Conservation (phyloP, 2,888 invertebrate species). For the Chrysopilus asiliformis region DNA sequence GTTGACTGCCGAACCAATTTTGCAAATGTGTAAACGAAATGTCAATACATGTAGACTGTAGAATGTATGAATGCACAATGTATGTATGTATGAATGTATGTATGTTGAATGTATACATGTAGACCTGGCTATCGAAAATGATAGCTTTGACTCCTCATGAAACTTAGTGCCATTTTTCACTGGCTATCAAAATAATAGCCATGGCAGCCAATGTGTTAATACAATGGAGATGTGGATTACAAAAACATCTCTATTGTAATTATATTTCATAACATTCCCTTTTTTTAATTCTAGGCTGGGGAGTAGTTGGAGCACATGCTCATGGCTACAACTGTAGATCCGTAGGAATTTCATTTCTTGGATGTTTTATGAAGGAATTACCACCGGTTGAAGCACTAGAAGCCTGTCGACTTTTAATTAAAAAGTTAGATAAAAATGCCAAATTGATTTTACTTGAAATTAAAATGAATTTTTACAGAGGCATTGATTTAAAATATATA, state of each 20-base stretch:
- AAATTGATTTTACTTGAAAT: neutral
- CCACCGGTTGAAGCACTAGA: conserved; percentile 35
- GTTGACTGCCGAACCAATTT: too few relatives aligned
- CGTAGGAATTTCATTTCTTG: conserved; percentile 41
- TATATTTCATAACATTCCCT: neutral
- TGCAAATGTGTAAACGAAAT: too few relatives aligned
- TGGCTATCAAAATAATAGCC: too few relatives aligned
- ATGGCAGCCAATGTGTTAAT: too few relatives aligned
- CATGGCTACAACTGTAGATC: conserved; percentile 38
- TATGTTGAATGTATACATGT: too few relatives aligned
- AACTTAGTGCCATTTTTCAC: neutral
- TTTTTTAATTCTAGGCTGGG: conserved; percentile 33
- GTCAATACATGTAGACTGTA: too few relatives aligned
- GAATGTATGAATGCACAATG: too few relatives aligned
- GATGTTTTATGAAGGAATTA: conserved; percentile 37
- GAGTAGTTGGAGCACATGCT: conserved; percentile 40
- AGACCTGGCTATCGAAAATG: too few relatives aligned
- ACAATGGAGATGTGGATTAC: too few relatives aligned
- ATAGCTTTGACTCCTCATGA: too few relatives aligned
- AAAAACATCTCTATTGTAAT: too few relatives aligned
- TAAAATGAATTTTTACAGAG: conserved; percentile 22
- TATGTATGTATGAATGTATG: too few relatives aligned
- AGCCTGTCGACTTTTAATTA: conserved; percentile 36
- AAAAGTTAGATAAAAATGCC: conserved; percentile 14
- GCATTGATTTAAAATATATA: conserved; percentile 37